Percentiles rank a stretch among this genome's conserved stretches.
These are phyloP conservation scores for Mylabris sibirica DNA, from an alignment of 2,888 invertebrate species.

Conservation along the genomic window DNA sequence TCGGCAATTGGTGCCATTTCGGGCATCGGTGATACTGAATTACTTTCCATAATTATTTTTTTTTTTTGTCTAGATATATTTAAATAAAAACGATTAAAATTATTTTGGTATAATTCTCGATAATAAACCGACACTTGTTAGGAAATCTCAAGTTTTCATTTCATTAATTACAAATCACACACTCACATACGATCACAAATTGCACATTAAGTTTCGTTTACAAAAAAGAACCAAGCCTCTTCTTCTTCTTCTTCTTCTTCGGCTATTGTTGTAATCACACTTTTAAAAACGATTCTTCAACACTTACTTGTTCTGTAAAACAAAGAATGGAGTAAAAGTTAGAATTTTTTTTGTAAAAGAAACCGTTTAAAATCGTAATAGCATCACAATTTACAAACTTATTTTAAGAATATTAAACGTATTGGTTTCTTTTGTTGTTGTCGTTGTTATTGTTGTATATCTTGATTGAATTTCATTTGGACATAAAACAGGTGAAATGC, in stretches of 20 bases:
- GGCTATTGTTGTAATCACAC: not conserved
- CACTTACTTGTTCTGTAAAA: not conserved
- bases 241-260: not conserved
- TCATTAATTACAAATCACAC: conserved; percentile 15
- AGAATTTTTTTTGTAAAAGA: no score
- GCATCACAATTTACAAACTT: no score
- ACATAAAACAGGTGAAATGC: conserved; percentile 2
- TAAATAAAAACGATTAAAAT: not conserved
- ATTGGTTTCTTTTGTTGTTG: not conserved
- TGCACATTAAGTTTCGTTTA: not conserved
- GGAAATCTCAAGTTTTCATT: not conserved
- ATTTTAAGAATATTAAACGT: no score
- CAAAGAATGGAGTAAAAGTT: not conserved
- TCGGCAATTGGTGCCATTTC: conserved; percentile 74
- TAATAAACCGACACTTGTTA: not conserved
- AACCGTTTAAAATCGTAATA: no score
- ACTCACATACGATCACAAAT: conserved; percentile 7
- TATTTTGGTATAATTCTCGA: not conserved
- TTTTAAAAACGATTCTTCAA: not conserved
- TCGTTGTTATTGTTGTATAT: not conserved
- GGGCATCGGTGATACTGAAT: conserved; percentile 74
- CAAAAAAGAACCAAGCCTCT: no score
- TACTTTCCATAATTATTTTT: conserved; percentile 66
- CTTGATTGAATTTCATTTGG: not conserved
- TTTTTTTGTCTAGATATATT: not conserved